A percentile compares a stretch with the other conserved stretches of the same genome.
Evolutionary conservation across 2,888 invertebrate species (phyloP).

Genomic region (Himalopsyche japonica): DNA sequence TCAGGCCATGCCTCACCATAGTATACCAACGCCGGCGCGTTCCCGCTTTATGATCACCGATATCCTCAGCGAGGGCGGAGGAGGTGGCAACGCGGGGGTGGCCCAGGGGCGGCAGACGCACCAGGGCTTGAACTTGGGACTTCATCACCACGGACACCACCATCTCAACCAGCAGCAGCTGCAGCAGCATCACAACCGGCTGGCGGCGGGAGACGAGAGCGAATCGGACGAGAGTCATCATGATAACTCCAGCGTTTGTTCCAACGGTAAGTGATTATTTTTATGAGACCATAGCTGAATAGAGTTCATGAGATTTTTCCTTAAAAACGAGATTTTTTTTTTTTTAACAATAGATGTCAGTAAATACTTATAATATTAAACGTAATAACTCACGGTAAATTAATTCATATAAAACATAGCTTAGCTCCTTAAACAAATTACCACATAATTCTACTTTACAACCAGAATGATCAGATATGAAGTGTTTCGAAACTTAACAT

Average conservation of each 20-base stretch:
- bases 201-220: slow-evolving; percentile 34
- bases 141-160: slow-evolving; percentile 54
- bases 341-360: too few relatives aligned
- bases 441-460: too few relatives aligned
- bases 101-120: slow-evolving; percentile 53
- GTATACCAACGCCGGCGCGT: slow-evolving; percentile 75
- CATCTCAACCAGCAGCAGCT: slow-evolving; percentile 45
- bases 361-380: too few relatives aligned
- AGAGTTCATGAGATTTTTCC: too few relatives aligned
- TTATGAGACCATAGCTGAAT: too few relatives aligned
- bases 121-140: slow-evolving; percentile 55
- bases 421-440: too few relatives aligned
- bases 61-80: slow-evolving; percentile 68
- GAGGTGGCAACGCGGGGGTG: slow-evolving; percentile 55
- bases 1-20: slow-evolving; percentile 63
- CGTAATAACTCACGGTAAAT: too few relatives aligned
- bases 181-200: slow-evolving; percentile 45
- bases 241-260: slow-evolving; percentile 59
- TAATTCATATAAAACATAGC: too few relatives aligned
- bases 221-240: slow-evolving; percentile 51
- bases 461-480: too few relatives aligned
- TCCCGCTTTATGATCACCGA: slow-evolving; percentile 91
- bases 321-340: too few relatives aligned
- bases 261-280: slow-evolving; percentile 53
- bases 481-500: too few relatives aligned